Evolutionary conservation across 2,113 vertebrate species (phyloP), one percentile per base, ranked within the genome.

Genomic region (Microcebus jonahi): DNA sequence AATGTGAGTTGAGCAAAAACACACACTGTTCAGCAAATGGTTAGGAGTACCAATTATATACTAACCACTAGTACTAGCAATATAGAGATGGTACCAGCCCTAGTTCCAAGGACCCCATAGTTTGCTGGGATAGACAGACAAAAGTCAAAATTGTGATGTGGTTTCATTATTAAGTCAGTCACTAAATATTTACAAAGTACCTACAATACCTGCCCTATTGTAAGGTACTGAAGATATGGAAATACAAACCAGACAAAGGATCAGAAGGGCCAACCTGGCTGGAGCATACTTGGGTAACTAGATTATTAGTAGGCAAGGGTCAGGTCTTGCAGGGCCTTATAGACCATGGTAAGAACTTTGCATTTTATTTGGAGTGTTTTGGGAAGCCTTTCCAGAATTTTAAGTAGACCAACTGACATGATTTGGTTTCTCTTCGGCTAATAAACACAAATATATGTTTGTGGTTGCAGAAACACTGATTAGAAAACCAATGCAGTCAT

Each of bases 331-430:
- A 93, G 36, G 59, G 12, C 57, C 48, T 90, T 83, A 29, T 59
- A 77, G 65, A 61, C 77, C 2, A 7, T 88, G 13, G 8, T 90
- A 59, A 88, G 81, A 77, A 92, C 53, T 93, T 89, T 71, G 84
- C 34, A 14, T 90, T 95, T 95, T 93, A 94, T 89, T 81, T 93
- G 71, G 57, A 95, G 13, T 88, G 20, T 82, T 95, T 88, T 48
- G 34, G 27, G 15, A 93, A 94, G 48, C 61, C 77, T 77, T 95
- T 94, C 21, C 39, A 87, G 48, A 63, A 45, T 93, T 93, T 94
- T 73, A 93, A 95, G 14, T 25, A 48, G 89, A 84, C n/a, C 90
- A 91, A 91, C 61, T 68, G 67, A 4, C 50, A 84, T 76, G 57
- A 82, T 61, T 59, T 94, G 48, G 34, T 92, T 88, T 92, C 48